Conservation (phyloP, 2,113 vertebrate species). For the Propithecus coquereli region DNA sequence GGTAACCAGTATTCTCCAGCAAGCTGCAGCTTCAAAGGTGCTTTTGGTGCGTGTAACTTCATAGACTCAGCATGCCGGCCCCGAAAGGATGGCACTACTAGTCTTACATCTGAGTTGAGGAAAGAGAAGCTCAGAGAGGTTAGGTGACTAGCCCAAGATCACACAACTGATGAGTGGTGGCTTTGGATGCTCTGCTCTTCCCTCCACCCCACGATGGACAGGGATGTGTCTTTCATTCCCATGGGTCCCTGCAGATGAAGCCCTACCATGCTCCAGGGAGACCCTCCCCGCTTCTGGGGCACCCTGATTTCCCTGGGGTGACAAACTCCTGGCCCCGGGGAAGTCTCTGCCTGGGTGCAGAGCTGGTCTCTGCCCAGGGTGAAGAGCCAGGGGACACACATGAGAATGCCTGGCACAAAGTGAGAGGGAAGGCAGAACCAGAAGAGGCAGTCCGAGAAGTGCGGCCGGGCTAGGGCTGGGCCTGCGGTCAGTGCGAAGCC, state of each 20-base stretch:
- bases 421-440: neutral
- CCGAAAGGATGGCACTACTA: neutral
- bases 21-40: accelerated
- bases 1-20: neutral
- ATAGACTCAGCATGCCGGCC: neutral
- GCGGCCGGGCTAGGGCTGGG: no score
- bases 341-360: neutral
- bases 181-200: neutral
- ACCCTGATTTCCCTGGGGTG: neutral
- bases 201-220: neutral
- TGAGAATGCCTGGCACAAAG: neutral
- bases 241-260: neutral
- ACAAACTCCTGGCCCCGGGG: neutral
- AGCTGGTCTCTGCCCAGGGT: neutral
- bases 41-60: neutral
- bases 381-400: neutral
- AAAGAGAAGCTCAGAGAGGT: slow-evolving; percentile 15
- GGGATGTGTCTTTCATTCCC: neutral
- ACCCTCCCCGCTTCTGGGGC: neutral
- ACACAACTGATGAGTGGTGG: neutral
- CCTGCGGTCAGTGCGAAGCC: neutral
- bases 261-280: neutral
- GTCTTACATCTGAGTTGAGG: neutral
- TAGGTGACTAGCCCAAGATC: neutral
- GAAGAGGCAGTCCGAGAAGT: neutral